Conservation (phyloP, 2,888 invertebrate species). For the Drosophila melanosoma region DNA sequence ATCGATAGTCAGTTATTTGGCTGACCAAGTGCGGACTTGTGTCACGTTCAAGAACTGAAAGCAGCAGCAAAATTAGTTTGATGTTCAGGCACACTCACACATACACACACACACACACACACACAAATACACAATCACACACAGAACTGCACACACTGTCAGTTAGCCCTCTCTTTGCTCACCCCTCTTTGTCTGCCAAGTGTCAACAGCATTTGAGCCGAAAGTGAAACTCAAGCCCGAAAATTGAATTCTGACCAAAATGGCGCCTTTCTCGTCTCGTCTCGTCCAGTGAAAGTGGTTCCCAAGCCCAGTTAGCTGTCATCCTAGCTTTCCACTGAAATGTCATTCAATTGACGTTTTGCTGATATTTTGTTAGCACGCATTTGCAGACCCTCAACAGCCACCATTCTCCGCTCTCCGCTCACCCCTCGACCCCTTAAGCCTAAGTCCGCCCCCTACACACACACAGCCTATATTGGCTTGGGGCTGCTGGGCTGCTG, state of each 20-base stretch:
- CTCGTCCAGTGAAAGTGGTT: conserved; percentile 68
- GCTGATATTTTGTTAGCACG: conserved; percentile 59
- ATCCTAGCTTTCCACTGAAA: conserved; percentile 65
- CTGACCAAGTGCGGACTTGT: conserved; percentile 70
- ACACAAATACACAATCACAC: not conserved
- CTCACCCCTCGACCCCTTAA: not conserved
- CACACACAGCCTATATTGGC: not conserved
- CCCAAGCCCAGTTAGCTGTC: conserved; percentile 68
- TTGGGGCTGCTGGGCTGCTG: conserved; percentile 8
- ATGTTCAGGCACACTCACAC: conserved; percentile 42
- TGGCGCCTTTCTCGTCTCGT: not conserved
- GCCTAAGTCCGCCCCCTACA: not conserved
- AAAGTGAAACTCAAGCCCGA: conserved; percentile 73
- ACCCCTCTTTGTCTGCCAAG: conserved; percentile 33
- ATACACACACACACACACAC: conserved; percentile 1
- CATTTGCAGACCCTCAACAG: conserved; percentile 10
- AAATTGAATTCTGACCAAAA: conserved; percentile 11
- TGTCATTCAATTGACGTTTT: conserved; percentile 74
- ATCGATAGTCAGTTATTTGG: conserved; percentile 44
- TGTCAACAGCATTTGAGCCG: conserved; percentile 74
- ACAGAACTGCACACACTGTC: conserved; percentile 14
- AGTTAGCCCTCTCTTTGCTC: not conserved
- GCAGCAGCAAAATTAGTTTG: conserved; percentile 79
- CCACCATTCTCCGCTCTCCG: not conserved
- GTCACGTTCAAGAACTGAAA: conserved; percentile 80